Evolutionary conservation across 2,888 invertebrate species (phyloP).

Genomic region (Agonopterix subpropinquella): DNA sequence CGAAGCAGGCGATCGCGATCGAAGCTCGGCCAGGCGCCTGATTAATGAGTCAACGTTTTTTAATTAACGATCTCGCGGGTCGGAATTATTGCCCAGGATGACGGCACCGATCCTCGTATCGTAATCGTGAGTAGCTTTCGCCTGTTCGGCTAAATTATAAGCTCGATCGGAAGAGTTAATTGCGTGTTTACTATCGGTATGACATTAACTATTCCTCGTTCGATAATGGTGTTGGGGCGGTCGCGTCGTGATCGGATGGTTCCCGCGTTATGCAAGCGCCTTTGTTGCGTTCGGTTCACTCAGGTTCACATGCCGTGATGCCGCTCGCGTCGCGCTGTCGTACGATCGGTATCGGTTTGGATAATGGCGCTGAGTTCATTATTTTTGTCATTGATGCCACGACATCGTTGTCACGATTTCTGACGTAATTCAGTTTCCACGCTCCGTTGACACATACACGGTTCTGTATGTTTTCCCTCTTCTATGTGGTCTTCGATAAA

Average conservation of each 20-base stretch:
- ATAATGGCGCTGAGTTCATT: conserved; percentile 41
- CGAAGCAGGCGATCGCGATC: conserved; percentile 40
- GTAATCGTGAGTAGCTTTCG: conserved; percentile 24
- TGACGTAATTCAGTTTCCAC: conserved; percentile 52
- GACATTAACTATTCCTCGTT: conserved; percentile 33
- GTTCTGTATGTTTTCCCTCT: conserved; percentile 20
- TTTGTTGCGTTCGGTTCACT: conserved; percentile 28
- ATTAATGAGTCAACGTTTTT: conserved; percentile 56
- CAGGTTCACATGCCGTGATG: conserved; percentile 29
- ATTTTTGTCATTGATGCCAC: conserved; percentile 52
- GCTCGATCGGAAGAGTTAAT: conserved; percentile 36
- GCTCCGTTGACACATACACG: conserved; percentile 35
- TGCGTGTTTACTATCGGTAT: conserved; percentile 41
- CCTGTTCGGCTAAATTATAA: conserved; percentile 43
- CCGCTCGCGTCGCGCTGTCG: conserved; percentile 18
- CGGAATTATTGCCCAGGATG: conserved; percentile 32
- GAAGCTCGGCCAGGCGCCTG: conserved; percentile 34
- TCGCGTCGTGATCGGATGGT: conserved; percentile 51
- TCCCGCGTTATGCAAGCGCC: conserved; percentile 47
- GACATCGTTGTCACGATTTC: conserved; percentile 47
- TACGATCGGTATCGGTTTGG: conserved; percentile 44
- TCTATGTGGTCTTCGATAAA: conserved; percentile 5
- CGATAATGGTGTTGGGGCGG: conserved; percentile 37
- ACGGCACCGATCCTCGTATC: conserved; percentile 2
- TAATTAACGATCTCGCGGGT: conserved; percentile 44